Evolutionary conservation across 2,797 vertebrate species (phyloP).

Genomic region (Siniperca scherzeri): DNA sequence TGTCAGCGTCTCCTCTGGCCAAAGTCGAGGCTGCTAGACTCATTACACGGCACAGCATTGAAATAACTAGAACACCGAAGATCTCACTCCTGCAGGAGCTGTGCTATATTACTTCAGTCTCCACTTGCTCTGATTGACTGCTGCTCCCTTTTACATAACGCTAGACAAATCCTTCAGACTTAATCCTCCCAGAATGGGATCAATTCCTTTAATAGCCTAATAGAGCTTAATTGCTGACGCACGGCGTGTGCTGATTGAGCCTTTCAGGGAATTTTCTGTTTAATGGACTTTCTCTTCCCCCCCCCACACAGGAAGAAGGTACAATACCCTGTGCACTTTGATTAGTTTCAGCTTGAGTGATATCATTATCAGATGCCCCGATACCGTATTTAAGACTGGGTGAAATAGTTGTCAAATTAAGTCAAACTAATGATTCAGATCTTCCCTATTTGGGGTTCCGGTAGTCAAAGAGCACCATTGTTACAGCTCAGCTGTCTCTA

Average conservation of each 20-base stretch:
- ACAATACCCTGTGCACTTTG: neutral
- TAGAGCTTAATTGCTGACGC: constrained; percentile 64
- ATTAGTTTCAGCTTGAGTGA: neutral
- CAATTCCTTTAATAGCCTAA: constrained; percentile 37
- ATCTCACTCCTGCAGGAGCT: constrained; percentile 1
- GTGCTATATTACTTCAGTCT: constrained; percentile 9
- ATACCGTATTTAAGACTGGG: neutral
- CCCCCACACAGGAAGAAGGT: neutral
- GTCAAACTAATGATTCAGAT: neutral
- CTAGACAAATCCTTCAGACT: constrained; percentile 33
- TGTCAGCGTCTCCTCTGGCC: neutral
- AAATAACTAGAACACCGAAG: constrained; percentile 39
- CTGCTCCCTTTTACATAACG: constrained; percentile 64
- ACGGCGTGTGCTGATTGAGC: constrained; percentile 6
- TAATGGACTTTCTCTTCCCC: neutral
- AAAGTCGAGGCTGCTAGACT: constrained; percentile 12
- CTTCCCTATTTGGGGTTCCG: neutral
- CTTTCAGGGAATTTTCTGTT: constrained; percentile 20
- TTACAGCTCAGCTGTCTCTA: neutral
- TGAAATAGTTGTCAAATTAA: neutral
- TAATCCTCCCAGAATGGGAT: constrained; percentile 62
- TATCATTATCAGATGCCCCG: neutral
- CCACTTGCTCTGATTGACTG: constrained; percentile 10
- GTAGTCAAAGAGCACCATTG: neutral
- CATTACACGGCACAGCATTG: neutral